Base-by-base conservation (phyloP, 2,797 vertebrate species). In the Schizothorax lantsangensis region DNA sequence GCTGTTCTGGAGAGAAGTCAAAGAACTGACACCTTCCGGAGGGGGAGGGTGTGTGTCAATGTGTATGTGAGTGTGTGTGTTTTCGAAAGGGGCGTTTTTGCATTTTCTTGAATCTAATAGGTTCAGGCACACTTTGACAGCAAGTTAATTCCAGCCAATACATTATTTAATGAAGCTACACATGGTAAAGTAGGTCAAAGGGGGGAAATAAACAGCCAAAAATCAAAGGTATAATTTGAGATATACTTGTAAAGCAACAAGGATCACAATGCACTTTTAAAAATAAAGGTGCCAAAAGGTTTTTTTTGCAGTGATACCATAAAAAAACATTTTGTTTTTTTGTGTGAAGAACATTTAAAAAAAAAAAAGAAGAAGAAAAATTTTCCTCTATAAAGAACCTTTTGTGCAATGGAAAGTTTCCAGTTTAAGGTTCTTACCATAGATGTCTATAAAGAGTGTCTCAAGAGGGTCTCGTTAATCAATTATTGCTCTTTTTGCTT, bases 141-240 rank as follows among this genome's bases (percentile, higher is more conserved):
- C 86, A 82, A 54, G 64, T 83, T 91, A 84, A 90, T 90, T 89
- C 87, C 23, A 71, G 64, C 74, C 82, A 71, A 86, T 88, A 71
- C 59, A 49, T 86, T 88, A 89, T 89, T 89, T 86, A 85, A 90
- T 86, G 83, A 88, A 87, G 88, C 81, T 80, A 84, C 86, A 90
- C 89, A 84, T 88, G 75, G 86, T 85, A 87, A 90, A 89, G 84
- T 90, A 89, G 90, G 89, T 88, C 90, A 88, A 78, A 30, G 30
- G 66, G 85, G 33, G 30, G 71, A 88, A 81, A 78, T 85, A 88
- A 86, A 82, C 86, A 79, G 77, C 66, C 54, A 79, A 52, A 83
- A 73, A 77, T 57, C 73, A 79, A 81, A 77, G 30, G 40, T 66
- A 8, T 66, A 17, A 66, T 66, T 66, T 15, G 14, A 33, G 26